Evolutionary conservation across 2,113 vertebrate species (phyloP).

Genomic region (Alligator sinensis): DNA sequence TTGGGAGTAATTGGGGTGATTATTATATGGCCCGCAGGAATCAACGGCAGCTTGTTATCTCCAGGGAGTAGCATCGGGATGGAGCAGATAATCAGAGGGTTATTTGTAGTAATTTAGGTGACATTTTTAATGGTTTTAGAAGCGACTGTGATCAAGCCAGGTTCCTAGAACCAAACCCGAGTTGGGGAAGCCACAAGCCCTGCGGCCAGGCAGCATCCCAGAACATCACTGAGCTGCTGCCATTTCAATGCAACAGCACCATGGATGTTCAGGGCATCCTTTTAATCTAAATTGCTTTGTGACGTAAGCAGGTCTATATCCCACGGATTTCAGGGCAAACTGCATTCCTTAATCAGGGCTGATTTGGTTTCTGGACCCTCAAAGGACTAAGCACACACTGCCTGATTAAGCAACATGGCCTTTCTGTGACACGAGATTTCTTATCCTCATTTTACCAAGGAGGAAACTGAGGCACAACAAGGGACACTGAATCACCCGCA

Average conservation of each 20-base stretch:
- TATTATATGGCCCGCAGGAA: conserved; percentile 64
- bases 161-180: background rate
- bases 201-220: background rate
- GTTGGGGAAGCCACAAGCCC: background rate
- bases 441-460: background rate
- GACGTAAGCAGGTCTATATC: background rate
- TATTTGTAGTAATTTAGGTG: conserved; percentile 71
- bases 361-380: background rate
- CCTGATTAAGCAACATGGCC: background rate
- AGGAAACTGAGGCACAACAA: background rate
- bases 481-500: background rate
- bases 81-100: conserved; percentile 61
- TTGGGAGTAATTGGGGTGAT: conserved; percentile 72
- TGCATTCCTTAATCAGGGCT: background rate
- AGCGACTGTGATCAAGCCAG: conserved; percentile 15
- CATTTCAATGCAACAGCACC: background rate
- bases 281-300: background rate
- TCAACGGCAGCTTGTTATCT: conserved; percentile 68
- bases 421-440: background rate
- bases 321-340: background rate
- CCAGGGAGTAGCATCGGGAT: conserved; percentile 67
- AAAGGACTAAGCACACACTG: background rate
- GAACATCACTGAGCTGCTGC: background rate
- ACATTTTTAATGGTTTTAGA: conserved; percentile 43
- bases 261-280: background rate